phyloP scores from a whole-genome alignment of 2,113 vertebrate genomes.

The Salminus brasiliensis region DNA sequence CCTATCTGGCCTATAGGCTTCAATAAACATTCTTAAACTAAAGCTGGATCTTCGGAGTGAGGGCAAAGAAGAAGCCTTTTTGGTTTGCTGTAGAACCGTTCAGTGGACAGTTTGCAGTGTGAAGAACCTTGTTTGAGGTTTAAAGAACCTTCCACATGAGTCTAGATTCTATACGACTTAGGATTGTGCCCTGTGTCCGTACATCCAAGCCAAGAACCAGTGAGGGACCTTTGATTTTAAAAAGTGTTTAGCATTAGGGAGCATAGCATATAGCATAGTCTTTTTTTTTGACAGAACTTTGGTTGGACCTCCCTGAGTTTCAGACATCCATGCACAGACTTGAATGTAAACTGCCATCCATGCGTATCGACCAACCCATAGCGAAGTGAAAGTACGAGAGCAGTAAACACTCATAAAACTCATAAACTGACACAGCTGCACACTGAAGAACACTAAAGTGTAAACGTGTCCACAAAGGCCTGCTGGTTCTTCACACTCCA shows the following conservation, averaged over 20 bases:
- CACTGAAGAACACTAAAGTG: neutral
- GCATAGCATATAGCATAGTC: neutral
- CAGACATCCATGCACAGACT: neutral
- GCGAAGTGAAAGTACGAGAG: slow-evolving; percentile 26
- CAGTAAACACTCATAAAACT: neutral
- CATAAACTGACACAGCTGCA: neutral
- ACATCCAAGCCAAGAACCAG: neutral
- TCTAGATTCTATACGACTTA: no score
- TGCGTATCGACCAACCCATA: neutral
- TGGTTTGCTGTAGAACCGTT: neutral
- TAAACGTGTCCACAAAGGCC: neutral
- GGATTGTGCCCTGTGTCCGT: no score
- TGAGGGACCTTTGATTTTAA: neutral
- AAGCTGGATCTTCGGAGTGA: neutral
- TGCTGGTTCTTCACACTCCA: slow-evolving; percentile 14
- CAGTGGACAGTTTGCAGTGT: neutral
- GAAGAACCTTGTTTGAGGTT: neutral
- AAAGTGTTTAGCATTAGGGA: neutral
- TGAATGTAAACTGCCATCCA: neutral
- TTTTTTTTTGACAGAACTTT: neutral
- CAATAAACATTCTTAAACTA: no score
- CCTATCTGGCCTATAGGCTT: neutral
- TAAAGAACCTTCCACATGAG: no score
- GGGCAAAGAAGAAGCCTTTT: neutral
- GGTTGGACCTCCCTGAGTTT: slow-evolving; percentile 13